Conservation (phyloP, 2,888 invertebrate species). For the Keiferia lycopersicella region DNA sequence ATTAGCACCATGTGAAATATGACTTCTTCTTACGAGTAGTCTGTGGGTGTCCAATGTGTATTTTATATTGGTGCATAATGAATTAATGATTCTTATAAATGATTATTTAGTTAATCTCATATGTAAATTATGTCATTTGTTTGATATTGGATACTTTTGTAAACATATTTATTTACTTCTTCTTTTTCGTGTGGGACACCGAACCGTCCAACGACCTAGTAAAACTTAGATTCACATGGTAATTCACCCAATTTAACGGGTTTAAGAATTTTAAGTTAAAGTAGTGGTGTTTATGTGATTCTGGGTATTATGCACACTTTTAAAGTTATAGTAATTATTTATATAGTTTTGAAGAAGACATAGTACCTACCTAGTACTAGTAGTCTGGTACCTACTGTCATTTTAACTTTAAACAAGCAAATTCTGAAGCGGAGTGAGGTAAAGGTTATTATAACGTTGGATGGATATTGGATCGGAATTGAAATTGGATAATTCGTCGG, state of each 20-base stretch:
- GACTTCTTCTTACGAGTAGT: not conserved
- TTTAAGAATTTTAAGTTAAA: too few relatives aligned
- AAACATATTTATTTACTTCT: not conserved
- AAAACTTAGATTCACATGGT: not conserved
- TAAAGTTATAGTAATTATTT: too few relatives aligned
- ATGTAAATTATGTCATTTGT: not conserved
- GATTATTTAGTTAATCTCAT: not conserved
- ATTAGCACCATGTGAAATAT: constrained; percentile 26
- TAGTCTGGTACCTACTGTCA: too few relatives aligned
- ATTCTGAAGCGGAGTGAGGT: not conserved
- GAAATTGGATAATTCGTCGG: constrained; percentile 38
- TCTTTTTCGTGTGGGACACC: too few relatives aligned
- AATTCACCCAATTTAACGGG: not conserved
- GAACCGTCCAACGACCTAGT: not conserved
- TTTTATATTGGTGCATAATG: not conserved
- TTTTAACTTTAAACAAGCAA: not conserved
- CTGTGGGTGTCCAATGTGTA: constrained; percentile 21
- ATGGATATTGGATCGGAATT: too few relatives aligned
- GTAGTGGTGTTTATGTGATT: too few relatives aligned
- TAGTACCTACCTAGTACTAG: too few relatives aligned
- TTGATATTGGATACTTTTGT: not conserved
- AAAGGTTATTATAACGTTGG: constrained; percentile 37
- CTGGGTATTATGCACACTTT: too few relatives aligned
- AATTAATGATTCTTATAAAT: not conserved
- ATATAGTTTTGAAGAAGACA: too few relatives aligned